Conservation (phyloP, 2,113 vertebrate genomes). For the Taurulus bubalis region DNA sequence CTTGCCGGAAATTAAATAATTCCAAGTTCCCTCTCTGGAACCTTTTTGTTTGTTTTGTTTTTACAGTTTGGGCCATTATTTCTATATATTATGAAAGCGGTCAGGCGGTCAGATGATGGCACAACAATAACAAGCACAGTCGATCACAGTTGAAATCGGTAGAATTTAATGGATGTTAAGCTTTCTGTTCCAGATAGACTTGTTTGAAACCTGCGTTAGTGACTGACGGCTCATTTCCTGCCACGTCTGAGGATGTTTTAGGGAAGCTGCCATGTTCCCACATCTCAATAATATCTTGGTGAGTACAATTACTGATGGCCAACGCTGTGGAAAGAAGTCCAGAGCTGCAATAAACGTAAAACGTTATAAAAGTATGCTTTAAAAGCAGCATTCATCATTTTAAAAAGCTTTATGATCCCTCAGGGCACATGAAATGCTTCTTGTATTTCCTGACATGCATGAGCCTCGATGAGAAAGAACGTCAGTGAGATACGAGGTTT, state of each 20-base stretch:
- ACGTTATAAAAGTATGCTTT: constrained; percentile 13
- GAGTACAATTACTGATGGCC: constrained; percentile 5
- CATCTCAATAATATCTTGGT: not conserved
- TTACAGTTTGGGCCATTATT: not conserved
- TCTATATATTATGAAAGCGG: not conserved
- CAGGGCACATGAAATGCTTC: constrained; percentile 35
- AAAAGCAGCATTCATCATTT: constrained; percentile 31
- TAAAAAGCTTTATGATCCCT: constrained; percentile 47
- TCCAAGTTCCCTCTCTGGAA: not conserved
- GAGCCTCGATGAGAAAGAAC: constrained; percentile 28
- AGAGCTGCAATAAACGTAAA: constrained; percentile 14
- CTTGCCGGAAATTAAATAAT: not conserved
- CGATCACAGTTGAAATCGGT: not conserved
- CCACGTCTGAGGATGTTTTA: not conserved
- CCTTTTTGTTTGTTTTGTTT: not conserved
- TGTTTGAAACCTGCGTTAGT: not conserved
- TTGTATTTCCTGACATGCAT: constrained; percentile 28
- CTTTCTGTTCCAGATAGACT: not conserved
- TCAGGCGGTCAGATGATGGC: not conserved
- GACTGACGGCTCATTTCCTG: not conserved
- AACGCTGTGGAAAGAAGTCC: constrained; percentile 30
- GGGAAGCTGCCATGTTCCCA: constrained; percentile 7
- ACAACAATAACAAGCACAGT: not conserved
- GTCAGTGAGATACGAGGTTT: constrained; percentile 46
- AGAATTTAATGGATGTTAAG: not conserved